These are phyloP conservation scores for Elegia similella DNA, from an alignment of 2,888 invertebrate genomes.

Conservation along the genomic window DNA sequence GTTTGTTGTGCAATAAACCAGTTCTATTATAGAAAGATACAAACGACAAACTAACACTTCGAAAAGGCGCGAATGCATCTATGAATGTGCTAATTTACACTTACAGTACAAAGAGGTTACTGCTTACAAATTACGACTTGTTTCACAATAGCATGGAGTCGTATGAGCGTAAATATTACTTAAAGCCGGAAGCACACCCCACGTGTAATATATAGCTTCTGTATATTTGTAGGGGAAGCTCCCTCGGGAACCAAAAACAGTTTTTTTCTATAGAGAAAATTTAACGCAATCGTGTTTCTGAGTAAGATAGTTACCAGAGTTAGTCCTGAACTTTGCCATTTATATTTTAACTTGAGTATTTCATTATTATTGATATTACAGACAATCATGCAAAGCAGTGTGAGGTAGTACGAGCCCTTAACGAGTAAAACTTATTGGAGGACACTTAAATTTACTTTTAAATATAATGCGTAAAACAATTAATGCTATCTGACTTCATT, in stretches of 20 bases:
- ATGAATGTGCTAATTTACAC: slow-evolving; percentile 4
- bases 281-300: too few relatives aligned
- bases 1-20: not conserved
- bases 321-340: too few relatives aligned
- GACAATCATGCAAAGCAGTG: too few relatives aligned
- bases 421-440: too few relatives aligned
- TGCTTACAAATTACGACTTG: slow-evolving; percentile 4
- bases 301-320: too few relatives aligned
- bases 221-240: slow-evolving; percentile 14
- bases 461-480: too few relatives aligned
- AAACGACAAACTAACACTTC: not conserved
- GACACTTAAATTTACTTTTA: too few relatives aligned
- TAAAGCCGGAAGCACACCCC: slow-evolving; percentile 7
- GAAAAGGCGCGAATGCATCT: not conserved
- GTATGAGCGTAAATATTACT: slow-evolving; percentile 14
- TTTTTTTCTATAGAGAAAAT: too few relatives aligned
- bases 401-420: too few relatives aligned
- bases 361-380: too few relatives aligned
- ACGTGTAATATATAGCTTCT: slow-evolving; percentile 8
- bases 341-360: too few relatives aligned
- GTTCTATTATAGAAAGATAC: not conserved
- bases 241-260: slow-evolving; percentile 7
- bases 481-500: too few relatives aligned
- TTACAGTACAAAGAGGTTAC: slow-evolving; percentile 9
- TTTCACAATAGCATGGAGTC: slow-evolving; percentile 3